A percentile compares a stretch with the other conserved stretches of the same genome.
These are phyloP conservation scores for Caenorhabditis latens DNA, from an alignment of 1,140 invertebrate species.

Conservation along the genomic window DNA sequence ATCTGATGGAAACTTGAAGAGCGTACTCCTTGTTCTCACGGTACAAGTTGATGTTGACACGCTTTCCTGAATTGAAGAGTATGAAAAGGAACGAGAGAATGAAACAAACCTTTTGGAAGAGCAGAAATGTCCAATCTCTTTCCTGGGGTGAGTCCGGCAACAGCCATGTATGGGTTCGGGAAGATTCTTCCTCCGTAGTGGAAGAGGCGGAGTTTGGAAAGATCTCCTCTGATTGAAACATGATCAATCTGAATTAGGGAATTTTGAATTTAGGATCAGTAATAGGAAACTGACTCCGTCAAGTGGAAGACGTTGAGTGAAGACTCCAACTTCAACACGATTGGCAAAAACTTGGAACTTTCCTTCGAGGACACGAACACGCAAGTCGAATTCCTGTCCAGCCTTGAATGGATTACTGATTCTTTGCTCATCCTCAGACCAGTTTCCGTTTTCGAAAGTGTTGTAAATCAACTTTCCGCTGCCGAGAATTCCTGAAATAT, in stretches of 20 bases:
- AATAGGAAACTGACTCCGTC: slow-evolving; percentile 69
- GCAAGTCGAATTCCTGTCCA: slow-evolving; percentile 74
- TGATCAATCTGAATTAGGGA: slow-evolving; percentile 67
- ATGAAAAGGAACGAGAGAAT: neutral
- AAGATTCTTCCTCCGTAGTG: slow-evolving; percentile 75
- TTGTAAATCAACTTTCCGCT: slow-evolving; percentile 76
- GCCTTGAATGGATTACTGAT: slow-evolving; percentile 75
- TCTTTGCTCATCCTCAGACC: slow-evolving; percentile 74
- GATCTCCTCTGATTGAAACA: slow-evolving; percentile 75
- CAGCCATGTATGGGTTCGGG: slow-evolving; percentile 74
- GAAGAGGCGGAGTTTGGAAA: slow-evolving; percentile 73
- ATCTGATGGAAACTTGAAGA: slow-evolving; percentile 75
- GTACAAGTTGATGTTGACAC: slow-evolving; percentile 76
- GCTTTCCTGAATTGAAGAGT: slow-evolving; percentile 68
- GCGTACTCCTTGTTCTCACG: slow-evolving; percentile 74
- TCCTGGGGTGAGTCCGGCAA: slow-evolving; percentile 73
- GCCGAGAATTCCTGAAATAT: slow-evolving; percentile 24
- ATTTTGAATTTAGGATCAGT: neutral
- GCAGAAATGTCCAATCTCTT: slow-evolving; percentile 76
- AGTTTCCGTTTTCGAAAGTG: slow-evolving; percentile 75
- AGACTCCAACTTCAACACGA: slow-evolving; percentile 73
- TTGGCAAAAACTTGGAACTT: slow-evolving; percentile 77
- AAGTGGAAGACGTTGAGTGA: slow-evolving; percentile 72
- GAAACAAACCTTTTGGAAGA: slow-evolving; percentile 70
- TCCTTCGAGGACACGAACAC: slow-evolving; percentile 74